A percentile compares a stretch with the other conserved stretches of the same genome.
Conservation (phyloP, 2,113 vertebrate species). For the Hydropotes inermis region DNA sequence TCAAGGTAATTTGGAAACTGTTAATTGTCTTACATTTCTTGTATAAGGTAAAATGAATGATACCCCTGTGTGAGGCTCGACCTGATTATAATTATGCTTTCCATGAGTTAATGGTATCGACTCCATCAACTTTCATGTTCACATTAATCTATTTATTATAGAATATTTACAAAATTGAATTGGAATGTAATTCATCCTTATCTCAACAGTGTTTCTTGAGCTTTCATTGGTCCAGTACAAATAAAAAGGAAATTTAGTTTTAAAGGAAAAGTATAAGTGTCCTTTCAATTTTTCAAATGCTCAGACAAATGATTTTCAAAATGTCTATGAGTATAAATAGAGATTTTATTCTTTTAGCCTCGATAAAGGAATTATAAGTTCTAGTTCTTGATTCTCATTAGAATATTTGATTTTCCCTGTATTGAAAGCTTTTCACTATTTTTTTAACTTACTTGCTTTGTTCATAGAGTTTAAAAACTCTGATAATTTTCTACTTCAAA, state of each 20-base stretch:
- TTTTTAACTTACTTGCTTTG: neutral
- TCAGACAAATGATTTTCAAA: neutral
- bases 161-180: constrained; percentile 55
- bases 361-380: neutral
- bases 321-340: neutral
- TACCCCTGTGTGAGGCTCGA: constrained; percentile 23
- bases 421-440: neutral
- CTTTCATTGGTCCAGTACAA: neutral
- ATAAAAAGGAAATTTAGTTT: neutral
- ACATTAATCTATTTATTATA: constrained; percentile 33
- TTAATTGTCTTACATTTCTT: constrained; percentile 58
- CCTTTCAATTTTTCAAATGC: neutral
- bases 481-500: neutral
- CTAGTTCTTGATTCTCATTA: neutral
- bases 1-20: constrained; percentile 50
- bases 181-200: neutral
- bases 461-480: neutral
- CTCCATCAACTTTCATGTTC: constrained; percentile 42
- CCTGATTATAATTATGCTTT: constrained; percentile 20
- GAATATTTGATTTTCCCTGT: neutral
- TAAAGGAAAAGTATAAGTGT: constrained; percentile 15
- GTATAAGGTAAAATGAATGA: constrained; percentile 65
- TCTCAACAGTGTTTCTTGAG: neutral
- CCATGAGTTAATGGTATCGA: constrained; percentile 38
- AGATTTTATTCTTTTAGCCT: neutral